These are phyloP conservation scores for Opisthocomus hoazin DNA, from an alignment of 2,113 vertebrate species.

Conservation along the genomic window DNA sequence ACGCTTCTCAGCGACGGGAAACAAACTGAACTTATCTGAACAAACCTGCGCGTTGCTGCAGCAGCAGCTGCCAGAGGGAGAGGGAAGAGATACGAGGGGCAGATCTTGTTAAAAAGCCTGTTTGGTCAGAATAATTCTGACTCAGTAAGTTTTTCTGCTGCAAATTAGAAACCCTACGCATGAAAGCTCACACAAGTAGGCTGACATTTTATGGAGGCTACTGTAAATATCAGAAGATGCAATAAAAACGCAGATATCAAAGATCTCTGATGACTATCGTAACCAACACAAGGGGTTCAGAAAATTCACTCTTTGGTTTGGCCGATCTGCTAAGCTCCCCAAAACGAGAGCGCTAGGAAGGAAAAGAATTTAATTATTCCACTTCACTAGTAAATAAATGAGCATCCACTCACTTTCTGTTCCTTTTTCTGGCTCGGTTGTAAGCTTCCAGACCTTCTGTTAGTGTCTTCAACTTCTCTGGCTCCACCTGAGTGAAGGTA, in stretches of 20 bases:
- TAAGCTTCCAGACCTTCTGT: slow-evolving; percentile 95
- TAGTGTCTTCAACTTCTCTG: slow-evolving; percentile 95
- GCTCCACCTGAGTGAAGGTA: slow-evolving; percentile 85
- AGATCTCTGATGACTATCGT: not conserved
- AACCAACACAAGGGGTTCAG: not conserved
- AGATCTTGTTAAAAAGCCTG: not conserved
- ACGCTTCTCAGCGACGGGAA: not conserved
- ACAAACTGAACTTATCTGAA: not conserved
- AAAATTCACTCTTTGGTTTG: not conserved
- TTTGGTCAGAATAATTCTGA: not conserved
- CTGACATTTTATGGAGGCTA: not conserved
- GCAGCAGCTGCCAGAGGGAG: not conserved
- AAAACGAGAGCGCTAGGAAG: not conserved
- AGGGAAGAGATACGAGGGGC: not conserved
- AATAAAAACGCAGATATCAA: not conserved
- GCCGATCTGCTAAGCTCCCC: not conserved
- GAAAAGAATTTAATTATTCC: not conserved
- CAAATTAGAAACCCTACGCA: not conserved
- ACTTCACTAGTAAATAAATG: not conserved
- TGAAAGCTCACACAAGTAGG: not conserved
- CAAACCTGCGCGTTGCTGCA: not conserved
- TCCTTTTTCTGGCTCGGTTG: slow-evolving; percentile 87
- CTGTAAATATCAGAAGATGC: not conserved
- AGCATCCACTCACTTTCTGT: slow-evolving; percentile 86
- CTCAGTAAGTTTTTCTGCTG: not conserved